Conservation (phyloP, 2,797 vertebrate species). For the Pantherophis alleghaniensis region DNA sequence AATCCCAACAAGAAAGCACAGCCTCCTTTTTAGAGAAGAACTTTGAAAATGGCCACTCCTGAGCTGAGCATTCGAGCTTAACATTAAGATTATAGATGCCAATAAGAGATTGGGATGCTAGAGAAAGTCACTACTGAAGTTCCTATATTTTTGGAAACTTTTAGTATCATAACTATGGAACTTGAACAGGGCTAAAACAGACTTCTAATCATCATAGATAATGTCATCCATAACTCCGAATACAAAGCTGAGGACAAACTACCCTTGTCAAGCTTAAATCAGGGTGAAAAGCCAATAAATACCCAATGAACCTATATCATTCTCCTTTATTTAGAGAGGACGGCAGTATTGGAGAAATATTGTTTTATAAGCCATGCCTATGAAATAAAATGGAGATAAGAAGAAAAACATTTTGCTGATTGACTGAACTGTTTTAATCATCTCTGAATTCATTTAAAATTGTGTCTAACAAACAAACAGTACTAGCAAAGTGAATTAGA, state of each 20-base stretch:
- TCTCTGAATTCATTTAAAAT: slow-evolving; percentile 70
- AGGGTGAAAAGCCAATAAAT: slow-evolving; percentile 9
- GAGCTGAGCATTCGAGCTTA: background rate
- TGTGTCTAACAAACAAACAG: slow-evolving; percentile 68
- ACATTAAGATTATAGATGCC: background rate
- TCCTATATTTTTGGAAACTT: background rate
- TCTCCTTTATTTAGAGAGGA: slow-evolving; percentile 40
- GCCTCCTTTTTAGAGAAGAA: background rate
- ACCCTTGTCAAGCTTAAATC: background rate
- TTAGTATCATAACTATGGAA: background rate
- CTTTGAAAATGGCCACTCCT: background rate
- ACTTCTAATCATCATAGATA: background rate
- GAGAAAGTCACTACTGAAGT: background rate
- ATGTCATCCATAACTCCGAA: background rate
- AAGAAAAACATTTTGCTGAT: slow-evolving; percentile 41
- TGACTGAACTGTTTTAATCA: slow-evolving; percentile 60
- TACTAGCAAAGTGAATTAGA: slow-evolving; percentile 61
- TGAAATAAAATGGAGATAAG: slow-evolving; percentile 40
- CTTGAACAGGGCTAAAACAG: background rate
- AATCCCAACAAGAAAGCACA: background rate
- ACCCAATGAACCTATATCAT: background rate
- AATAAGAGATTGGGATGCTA: background rate
- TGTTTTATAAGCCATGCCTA: background rate
- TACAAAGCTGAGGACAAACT: background rate
- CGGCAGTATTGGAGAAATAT: background rate